These are phyloP conservation scores for Enteromius paludinosus DNA, from an alignment of 2,797 vertebrate genomes.

Conservation along the genomic window DNA sequence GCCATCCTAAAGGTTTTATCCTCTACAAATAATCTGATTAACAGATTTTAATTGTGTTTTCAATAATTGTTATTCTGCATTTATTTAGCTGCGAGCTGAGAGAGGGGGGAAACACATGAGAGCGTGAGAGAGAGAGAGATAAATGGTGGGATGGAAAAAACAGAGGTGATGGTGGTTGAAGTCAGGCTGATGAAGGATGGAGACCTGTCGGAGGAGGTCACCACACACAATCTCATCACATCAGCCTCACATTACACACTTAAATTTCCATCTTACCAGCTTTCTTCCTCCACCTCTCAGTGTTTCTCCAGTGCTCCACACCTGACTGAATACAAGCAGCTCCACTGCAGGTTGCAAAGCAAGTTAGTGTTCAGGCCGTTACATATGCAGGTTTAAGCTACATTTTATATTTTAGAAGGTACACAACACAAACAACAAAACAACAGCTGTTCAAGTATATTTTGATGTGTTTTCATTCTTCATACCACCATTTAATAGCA, in stretches of 20 bases:
- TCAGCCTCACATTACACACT: conserved; percentile 77
- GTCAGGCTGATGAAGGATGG: conserved; percentile 66
- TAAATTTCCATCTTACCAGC: conserved; percentile 68
- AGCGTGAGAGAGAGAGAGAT: conserved; percentile 35
- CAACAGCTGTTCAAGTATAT: not conserved
- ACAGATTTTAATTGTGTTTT: conserved; percentile 78
- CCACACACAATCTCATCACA: conserved; percentile 77
- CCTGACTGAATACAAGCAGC: conserved; percentile 34
- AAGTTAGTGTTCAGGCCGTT: not conserved
- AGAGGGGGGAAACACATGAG: conserved; percentile 42
- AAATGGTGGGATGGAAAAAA: conserved; percentile 39
- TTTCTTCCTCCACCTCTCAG: conserved; percentile 41
- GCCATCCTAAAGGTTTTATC: conserved; percentile 73
- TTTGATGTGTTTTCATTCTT: not conserved
- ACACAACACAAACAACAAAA: not conserved
- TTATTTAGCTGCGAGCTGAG: conserved; percentile 60
- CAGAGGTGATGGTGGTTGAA: conserved; percentile 58
- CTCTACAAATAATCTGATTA: conserved; percentile 76
- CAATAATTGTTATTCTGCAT: conserved; percentile 76
- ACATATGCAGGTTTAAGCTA: not conserved
- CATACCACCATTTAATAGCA: not conserved
- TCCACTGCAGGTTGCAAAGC: conserved; percentile 43
- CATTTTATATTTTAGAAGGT: not conserved
- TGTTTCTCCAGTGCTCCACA: conserved; percentile 30
- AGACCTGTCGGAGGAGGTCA: conserved; percentile 74